These are phyloP conservation scores for Molossus alvarezi DNA, from an alignment of 2,797 vertebrate species.

Conservation along the genomic window DNA sequence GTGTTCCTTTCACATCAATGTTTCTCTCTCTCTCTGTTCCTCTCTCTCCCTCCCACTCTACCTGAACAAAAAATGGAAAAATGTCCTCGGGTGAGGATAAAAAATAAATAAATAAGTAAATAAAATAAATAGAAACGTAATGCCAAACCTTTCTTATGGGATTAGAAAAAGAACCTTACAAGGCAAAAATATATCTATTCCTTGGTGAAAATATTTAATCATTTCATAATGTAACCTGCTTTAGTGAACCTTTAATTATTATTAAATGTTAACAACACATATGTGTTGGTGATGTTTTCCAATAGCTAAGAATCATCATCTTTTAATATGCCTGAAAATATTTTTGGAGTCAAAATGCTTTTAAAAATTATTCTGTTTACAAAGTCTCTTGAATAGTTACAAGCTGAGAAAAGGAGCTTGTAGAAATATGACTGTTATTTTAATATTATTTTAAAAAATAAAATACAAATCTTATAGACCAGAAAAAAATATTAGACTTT, in stretches of 20 bases:
- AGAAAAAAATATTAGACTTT: not conserved
- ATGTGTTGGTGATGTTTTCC: conserved; percentile 71
- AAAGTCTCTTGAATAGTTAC: not conserved
- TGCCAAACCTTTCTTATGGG: conserved; percentile 84
- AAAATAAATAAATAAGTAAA: too few relatives aligned
- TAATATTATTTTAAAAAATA: not conserved
- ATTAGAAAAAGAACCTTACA: conserved; percentile 85
- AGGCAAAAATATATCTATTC: conserved; percentile 82
- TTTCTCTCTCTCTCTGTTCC: too few relatives aligned
- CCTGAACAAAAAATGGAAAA: too few relatives aligned
- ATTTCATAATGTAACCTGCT: conserved; percentile 79
- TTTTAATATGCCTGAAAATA: conserved; percentile 66
- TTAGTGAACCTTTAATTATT: conserved; percentile 82
- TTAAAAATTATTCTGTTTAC: conserved; percentile 25
- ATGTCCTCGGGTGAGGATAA: too few relatives aligned
- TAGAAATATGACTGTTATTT: not conserved
- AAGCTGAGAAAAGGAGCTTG: conserved; percentile 38
- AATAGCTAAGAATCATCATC: conserved; percentile 49
- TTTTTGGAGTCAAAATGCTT: conserved; percentile 50
- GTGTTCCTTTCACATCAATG: too few relatives aligned
- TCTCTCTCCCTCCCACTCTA: too few relatives aligned
- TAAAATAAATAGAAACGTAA: too few relatives aligned
- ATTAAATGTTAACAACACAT: conserved; percentile 80
- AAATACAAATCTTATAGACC: not conserved
- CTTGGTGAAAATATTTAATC: conserved; percentile 86